Evolutionary conservation across 1,140 invertebrate species (phyloP).

Genomic region (Lanistes nyassanus): DNA sequence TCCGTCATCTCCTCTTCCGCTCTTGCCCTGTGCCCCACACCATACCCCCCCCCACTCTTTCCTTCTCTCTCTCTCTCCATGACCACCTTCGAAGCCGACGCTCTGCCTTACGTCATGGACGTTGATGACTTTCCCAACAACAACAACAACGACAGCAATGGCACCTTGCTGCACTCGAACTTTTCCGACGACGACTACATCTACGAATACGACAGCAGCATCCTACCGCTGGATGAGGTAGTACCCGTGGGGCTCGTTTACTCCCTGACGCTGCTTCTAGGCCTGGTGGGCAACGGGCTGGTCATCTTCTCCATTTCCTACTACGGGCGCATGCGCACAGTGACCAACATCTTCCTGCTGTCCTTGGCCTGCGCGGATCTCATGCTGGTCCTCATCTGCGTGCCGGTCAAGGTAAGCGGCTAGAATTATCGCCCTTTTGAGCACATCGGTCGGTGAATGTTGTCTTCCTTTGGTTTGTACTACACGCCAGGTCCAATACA

Average conservation of each 20-base stretch:
- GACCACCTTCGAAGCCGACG: no score
- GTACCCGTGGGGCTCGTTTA: slow-evolving; percentile 74
- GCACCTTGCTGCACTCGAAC: no score
- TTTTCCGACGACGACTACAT: slow-evolving; percentile 34
- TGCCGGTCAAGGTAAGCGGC: slow-evolving; percentile 81
- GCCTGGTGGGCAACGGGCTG: slow-evolving; percentile 73
- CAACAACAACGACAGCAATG: neutral
- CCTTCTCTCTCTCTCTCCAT: no score
- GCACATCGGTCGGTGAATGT: no score
- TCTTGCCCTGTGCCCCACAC: neutral
- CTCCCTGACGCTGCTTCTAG: slow-evolving; percentile 74
- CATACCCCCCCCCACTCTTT: no score
- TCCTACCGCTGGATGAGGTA: slow-evolving; percentile 66
- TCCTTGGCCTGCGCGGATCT: slow-evolving; percentile 79
- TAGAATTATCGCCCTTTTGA: no score
- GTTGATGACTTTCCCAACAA: neutral
- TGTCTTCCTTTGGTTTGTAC: no score
- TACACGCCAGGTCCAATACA: no score
- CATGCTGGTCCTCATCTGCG: slow-evolving; percentile 78
- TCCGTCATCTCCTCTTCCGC: neutral
- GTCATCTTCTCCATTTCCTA: slow-evolving; percentile 72
- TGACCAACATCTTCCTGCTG: slow-evolving; percentile 78
- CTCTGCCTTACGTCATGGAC: no score
- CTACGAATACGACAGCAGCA: slow-evolving; percentile 46
- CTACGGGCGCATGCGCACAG: slow-evolving; percentile 71